These are phyloP conservation scores for Cylas formicarius DNA, from an alignment of 1,140 invertebrate species.

Conservation along the genomic window DNA sequence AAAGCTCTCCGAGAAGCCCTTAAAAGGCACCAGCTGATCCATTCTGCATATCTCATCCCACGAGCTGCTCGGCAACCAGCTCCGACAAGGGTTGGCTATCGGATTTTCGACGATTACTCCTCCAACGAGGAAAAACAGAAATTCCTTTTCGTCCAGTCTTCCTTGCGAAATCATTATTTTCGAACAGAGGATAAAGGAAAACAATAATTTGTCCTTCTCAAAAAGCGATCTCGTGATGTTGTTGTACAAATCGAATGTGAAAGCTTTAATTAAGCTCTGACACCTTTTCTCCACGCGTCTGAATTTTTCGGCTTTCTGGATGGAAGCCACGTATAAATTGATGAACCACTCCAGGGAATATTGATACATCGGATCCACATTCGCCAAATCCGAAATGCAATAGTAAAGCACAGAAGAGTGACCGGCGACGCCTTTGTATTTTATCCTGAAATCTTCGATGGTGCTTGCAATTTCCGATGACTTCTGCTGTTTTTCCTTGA, in stretches of 20 bases:
- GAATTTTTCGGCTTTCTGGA: conserved; percentile 80
- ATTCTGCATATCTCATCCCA: conserved; percentile 82
- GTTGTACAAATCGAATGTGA: conserved; percentile 82
- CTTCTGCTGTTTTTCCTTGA: conserved; percentile 76
- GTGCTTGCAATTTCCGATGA: conserved; percentile 45
- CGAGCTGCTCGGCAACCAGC: conserved; percentile 74
- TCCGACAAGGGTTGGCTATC: conserved; percentile 59
- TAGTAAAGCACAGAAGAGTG: conserved; percentile 87
- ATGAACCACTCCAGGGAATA: conserved; percentile 91
- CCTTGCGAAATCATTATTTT: conserved; percentile 62
- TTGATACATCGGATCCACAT: conserved; percentile 95
- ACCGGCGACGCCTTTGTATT: conserved; percentile 76
- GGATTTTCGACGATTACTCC: conserved; percentile 68
- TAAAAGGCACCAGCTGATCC: conserved; percentile 55
- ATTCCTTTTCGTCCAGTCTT: conserved; percentile 64
- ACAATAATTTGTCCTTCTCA: conserved; percentile 90
- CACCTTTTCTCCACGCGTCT: conserved; percentile 66
- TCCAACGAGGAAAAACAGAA: conserved; percentile 76
- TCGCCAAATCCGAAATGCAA: conserved; percentile 83
- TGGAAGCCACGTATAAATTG: conserved; percentile 80
- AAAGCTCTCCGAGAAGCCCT: conserved; percentile 50
- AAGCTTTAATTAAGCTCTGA: conserved; percentile 68
- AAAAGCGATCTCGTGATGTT: conserved; percentile 83
- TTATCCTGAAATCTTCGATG: conserved; percentile 75
- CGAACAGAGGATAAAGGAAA: conserved; percentile 83